These are phyloP conservation scores for Phylloscopus whistleri DNA, from an alignment of 2,113 vertebrate species.

Conservation along the genomic window DNA sequence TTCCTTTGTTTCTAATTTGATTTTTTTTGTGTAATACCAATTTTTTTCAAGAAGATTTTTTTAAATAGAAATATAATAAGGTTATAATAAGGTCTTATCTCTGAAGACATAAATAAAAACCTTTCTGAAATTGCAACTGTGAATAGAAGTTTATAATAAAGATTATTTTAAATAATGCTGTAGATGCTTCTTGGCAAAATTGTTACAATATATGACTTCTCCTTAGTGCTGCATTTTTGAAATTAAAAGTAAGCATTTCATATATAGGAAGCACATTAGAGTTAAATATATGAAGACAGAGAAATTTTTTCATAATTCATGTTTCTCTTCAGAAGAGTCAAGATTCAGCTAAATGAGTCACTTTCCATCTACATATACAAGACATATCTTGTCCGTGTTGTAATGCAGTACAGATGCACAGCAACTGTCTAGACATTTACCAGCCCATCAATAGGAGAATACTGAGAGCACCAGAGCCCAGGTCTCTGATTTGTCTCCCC, in stretches of 20 bases:
- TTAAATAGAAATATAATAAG: neutral
- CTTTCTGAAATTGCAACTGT: neutral
- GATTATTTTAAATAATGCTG: neutral
- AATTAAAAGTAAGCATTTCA: neutral
- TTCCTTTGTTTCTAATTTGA: neutral
- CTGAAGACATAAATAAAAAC: neutral
- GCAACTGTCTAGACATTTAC: neutral
- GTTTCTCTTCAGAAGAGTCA: neutral
- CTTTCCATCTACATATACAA: neutral
- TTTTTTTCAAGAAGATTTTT: neutral
- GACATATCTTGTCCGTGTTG: neutral
- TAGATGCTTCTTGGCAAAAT: neutral
- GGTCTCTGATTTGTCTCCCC: constrained; percentile 34
- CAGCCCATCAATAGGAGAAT: neutral
- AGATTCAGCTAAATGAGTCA: neutral
- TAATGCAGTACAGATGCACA: neutral
- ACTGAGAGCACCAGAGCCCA: neutral
- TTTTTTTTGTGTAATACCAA: neutral
- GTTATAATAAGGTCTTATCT: neutral
- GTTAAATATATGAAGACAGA: neutral
- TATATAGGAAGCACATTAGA: neutral
- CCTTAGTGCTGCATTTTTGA: neutral
- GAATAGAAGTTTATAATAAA: neutral
- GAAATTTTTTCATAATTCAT: neutral
- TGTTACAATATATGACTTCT: neutral